A percentile compares a stretch with the other conserved stretches of the same genome.
These are phyloP conservation scores for Drepana falcataria DNA, from an alignment of 2,888 invertebrate species.

Conservation along the genomic window DNA sequence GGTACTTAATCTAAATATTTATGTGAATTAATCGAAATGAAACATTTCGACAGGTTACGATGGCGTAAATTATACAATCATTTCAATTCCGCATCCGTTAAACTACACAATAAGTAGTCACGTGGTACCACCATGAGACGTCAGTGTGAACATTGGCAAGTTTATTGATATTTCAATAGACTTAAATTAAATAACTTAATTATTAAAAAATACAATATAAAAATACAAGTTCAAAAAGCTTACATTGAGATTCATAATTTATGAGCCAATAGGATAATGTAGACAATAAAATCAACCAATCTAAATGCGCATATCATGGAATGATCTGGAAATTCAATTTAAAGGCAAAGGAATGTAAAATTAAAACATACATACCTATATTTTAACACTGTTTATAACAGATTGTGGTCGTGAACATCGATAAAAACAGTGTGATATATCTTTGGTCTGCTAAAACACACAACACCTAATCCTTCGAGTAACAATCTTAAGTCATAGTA, in stretches of 20 bases:
- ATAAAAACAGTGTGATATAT: constrained; percentile 37
- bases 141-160: constrained; percentile 8
- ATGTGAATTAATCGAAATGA: constrained; percentile 26
- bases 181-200: constrained; percentile 4
- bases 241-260: constrained; percentile 6
- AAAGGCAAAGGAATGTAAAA: constrained; percentile 21
- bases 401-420: constrained; percentile 3
- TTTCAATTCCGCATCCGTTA: no score
- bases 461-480: constrained; percentile 28
- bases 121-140: not conserved
- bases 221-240: constrained; percentile 13
- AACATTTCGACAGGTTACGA: constrained; percentile 5
- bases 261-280: constrained; percentile 3
- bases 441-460: constrained; percentile 47
- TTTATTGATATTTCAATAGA: constrained; percentile 3
- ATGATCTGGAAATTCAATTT: constrained; percentile 16
- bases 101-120: no score
- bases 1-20: constrained; percentile 1
- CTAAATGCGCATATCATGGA: constrained; percentile 25
- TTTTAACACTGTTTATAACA: constrained; percentile 1
- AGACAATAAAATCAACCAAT: constrained; percentile 7
- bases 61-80: not conserved
- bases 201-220: constrained; percentile 4
- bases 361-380: constrained; percentile 2
- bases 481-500: no score